Evolutionary conservation across 2,113 vertebrate species (phyloP).

Genomic region (Oncorhynchus gorbuscha): DNA sequence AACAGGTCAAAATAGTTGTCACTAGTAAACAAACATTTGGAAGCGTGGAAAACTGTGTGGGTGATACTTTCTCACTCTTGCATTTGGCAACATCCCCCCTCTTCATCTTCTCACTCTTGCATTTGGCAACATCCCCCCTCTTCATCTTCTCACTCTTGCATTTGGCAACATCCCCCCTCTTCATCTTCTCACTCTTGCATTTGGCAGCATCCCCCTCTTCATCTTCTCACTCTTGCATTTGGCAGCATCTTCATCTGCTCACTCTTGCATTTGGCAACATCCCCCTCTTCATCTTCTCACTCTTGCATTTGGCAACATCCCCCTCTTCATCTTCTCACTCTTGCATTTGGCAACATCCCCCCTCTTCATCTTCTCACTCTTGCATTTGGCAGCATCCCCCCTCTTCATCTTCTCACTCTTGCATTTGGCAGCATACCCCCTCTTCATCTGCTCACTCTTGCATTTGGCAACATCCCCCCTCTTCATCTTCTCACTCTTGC

Average conservation of each 20-base stretch:
- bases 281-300: conserved; percentile 24
- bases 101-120: conserved; percentile 21
- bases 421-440: conserved; percentile 25
- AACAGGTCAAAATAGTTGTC: conserved; percentile 24
- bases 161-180: too few species aligned
- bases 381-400: conserved; percentile 27
- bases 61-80: conserved; percentile 40
- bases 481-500: conserved; percentile 36
- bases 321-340: conserved; percentile 27
- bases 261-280: conserved; percentile 33
- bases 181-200: too few species aligned
- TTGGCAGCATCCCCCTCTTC: too few species aligned
- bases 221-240: too few species aligned
- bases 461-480: conserved; percentile 22
- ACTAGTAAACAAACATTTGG: conserved; percentile 26
- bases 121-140: too few species aligned
- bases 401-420: conserved; percentile 40
- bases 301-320: conserved; percentile 31
- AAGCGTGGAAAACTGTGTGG: conserved; percentile 20
- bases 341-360: conserved; percentile 28
- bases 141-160: too few species aligned
- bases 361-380: conserved; percentile 30
- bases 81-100: conserved; percentile 23
- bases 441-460: conserved; percentile 40
- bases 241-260: conserved; percentile 11